Base-by-base conservation (phyloP, 1,140 invertebrate genomes). In the Drosophila truncata region DNA sequence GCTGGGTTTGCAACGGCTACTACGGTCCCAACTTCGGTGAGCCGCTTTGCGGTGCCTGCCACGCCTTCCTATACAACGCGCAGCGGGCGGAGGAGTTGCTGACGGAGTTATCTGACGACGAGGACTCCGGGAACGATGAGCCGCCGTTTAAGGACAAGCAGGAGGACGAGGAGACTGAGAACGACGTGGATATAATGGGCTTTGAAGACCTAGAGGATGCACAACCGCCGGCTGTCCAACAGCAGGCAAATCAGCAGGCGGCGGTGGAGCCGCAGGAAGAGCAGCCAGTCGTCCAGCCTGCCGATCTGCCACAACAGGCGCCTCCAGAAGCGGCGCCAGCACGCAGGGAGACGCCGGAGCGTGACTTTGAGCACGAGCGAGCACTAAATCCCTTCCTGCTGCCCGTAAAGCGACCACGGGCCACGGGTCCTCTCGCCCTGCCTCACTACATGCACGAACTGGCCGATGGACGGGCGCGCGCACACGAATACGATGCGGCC, bases 71-170 rank as follows among this genome's bases (percentile, higher is more conserved):
- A 7, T 98, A 97, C 92, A 96, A 97, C 79, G 95, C 96, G 93
- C 84, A 92, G 47, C 69, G 91, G n/a, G 82, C 91, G 4, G 92
- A 93, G 41, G 80, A 93, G 33, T 50, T 90, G 50, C 49, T 87
- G 18, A 83, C 86, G 20, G 80, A 98, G 95, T 97, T 98, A 93
- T 97, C 96, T 20, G 97, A 98, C 92, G 97, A 98, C 82, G 97
- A 97, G 86, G 98, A 99, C 92, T 98, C 97, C 1, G 98, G 98
- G 5, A 99, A 98, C 92, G 98, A 99, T 92, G 97, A 99, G 91
- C 97, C 97, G n/a, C 96, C 95, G 47, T 93, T 91, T 25, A 93
- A 92, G 66, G 91, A 93, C 31, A 91, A 92, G 50, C 91, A 91
- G 25, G 92, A 96, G 96, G 91, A 91, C 54, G 91, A 92, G 42